Conservation (phyloP, 1,140 invertebrate species). For the Babylonia areolata region DNA sequence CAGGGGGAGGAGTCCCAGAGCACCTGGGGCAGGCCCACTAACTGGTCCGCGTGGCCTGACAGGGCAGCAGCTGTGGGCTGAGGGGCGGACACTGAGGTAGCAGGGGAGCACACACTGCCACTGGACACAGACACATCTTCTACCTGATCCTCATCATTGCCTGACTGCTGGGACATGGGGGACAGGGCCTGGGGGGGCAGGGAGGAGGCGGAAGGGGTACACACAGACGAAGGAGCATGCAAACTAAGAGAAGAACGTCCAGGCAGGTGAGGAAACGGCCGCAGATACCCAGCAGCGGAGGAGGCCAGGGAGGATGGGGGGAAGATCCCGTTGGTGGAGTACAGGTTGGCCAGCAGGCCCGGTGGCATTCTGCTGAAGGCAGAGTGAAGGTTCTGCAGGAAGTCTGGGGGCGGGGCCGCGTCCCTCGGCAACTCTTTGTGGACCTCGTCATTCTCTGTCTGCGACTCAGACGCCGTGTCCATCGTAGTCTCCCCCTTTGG, state of each 20-base stretch:
- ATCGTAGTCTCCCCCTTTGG: not conserved
- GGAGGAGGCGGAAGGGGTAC: not conserved
- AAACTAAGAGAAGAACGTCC: conserved; percentile 17
- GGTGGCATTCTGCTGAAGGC: conserved; percentile 3
- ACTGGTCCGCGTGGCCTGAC: conserved; percentile 44
- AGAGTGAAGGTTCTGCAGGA: conserved; percentile 23
- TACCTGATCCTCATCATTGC: conserved; percentile 2
- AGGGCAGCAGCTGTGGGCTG: conserved; percentile 44
- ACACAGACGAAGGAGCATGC: conserved; percentile 25
- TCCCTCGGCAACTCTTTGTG: not conserved
- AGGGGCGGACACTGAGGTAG: conserved; percentile 45
- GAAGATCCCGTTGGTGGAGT: conserved; percentile 10
- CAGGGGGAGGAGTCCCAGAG: conserved; percentile 51
- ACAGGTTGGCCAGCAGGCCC: not conserved
- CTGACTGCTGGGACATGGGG: not conserved
- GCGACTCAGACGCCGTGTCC: not conserved
- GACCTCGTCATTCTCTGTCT: not conserved
- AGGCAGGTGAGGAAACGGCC: conserved; percentile 5
- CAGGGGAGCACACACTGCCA: conserved; percentile 16
- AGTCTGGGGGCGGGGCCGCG: not conserved
- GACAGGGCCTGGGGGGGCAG: not conserved
- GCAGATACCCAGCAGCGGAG: conserved; percentile 25
- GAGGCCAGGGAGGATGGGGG: not conserved
- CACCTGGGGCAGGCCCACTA: conserved; percentile 61
- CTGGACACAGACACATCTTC: conserved; percentile 24